phyloP scores from a whole-genome alignment of 1,140 invertebrate genomes.

The Aporrectodea caliginosa region DNA sequence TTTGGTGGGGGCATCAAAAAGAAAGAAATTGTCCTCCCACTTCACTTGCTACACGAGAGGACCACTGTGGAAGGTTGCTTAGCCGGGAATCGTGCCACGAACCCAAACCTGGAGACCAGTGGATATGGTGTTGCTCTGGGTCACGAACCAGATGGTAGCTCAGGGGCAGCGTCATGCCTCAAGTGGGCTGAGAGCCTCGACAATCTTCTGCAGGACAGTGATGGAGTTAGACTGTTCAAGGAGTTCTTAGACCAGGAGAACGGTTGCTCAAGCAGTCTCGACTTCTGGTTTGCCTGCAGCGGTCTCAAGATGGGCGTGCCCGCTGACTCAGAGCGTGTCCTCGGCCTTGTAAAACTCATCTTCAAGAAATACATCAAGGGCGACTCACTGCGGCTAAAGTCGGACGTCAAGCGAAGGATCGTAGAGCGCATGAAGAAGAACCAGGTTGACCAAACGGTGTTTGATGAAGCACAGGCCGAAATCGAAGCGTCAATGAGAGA shows the following conservation, averaged over 20 bases:
- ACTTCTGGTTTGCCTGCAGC: constrained; percentile 88
- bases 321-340: constrained; percentile 63
- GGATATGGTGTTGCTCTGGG: constrained; percentile 47
- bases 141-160: constrained; percentile 47
- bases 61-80: neutral
- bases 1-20: neutral
- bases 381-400: constrained; percentile 45
- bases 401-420: constrained; percentile 74
- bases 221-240: constrained; percentile 79
- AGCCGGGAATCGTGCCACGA: constrained; percentile 32
- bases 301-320: constrained; percentile 69
- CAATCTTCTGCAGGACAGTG: constrained; percentile 74
- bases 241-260: constrained; percentile 67
- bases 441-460: constrained; percentile 61
- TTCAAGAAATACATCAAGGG: constrained; percentile 75
- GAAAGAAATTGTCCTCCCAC: neutral
- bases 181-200: constrained; percentile 80
- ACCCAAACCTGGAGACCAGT: constrained; percentile 11
- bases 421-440: constrained; percentile 70
- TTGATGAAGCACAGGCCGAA: constrained; percentile 68
- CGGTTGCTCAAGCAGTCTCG: constrained; percentile 67
- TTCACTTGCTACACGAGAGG: neutral
- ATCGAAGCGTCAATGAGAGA: constrained; percentile 77
- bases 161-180: constrained; percentile 68
- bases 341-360: constrained; percentile 74